Evolutionary conservation across 2,888 invertebrate species (phyloP), one percentile per base, ranked within the genome.

Genomic region (Diarsia dahlii): DNA sequence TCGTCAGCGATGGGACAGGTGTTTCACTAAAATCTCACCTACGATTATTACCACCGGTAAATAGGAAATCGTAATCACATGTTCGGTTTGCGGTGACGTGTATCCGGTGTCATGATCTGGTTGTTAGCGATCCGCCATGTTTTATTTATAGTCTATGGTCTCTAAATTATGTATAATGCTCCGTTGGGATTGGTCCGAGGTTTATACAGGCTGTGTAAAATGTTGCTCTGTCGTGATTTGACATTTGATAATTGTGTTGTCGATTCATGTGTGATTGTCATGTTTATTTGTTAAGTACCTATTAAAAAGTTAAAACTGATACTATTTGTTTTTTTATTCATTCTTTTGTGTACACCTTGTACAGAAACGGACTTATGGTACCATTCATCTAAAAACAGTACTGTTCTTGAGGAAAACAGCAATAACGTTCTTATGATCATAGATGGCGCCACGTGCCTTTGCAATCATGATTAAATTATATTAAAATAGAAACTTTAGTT

Each of bases 101-200:
- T 52, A 60, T 84, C 76, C 80, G 72, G 70, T 73, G 76, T 60
- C 72, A 83, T 80, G 80, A 80, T 80, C 72, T 67, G 28, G 67
- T 76, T 70, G 80, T 73, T 71, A 80, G 80, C 23, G 69, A 75
- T 74, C 72, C 80, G 82, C 75, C 82, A 84, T 84, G 73, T 84
- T 81, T 81, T 81, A 84, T 84, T 81, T 84, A 81, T 62, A 45
- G 72, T 73, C 84, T 73, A 80, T 83, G 80, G 62, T 75, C 28
- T 74, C 80, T 78, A 78, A 84, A 84, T 84, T 81, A 81, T 84
- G 72, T 74, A 84, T 74, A 84, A 84, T 62, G 10, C 48, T 68
- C 64, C 56, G n/a, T 9, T 81, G 73, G 71, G 68, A 80, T 64
- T 80, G 62, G 71, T 46, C 18, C 52, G 60, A 34, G 73, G 71